A percentile compares a stretch with the other conserved stretches of the same genome.
phyloP scores from a whole-genome alignment of 2,888 invertebrate genomes.

The Rotaria sp. region DNA sequence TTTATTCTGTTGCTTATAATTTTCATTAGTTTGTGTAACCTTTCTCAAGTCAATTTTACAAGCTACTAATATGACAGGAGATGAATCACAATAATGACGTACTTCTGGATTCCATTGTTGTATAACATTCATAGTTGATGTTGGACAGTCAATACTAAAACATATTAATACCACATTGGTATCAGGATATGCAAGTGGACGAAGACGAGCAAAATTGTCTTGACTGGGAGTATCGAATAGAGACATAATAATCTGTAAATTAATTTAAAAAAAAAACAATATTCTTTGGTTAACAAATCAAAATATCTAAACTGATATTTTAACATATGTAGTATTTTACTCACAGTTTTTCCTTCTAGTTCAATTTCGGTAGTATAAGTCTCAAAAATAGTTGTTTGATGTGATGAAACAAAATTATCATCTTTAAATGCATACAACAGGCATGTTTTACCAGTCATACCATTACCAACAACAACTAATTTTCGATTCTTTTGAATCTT shows the following conservation, averaged over 20 bases:
- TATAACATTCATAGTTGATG: background rate
- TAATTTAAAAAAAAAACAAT: background rate
- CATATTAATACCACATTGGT: background rate
- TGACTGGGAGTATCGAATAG: background rate
- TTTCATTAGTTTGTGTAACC: background rate
- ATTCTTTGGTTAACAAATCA: too few species aligned
- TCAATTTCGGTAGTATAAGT: constrained; percentile 8
- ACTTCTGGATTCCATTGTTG: background rate
- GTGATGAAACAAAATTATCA: background rate
- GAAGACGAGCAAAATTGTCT: too few species aligned
- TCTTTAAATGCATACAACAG: background rate
- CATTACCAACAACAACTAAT: constrained; percentile 31
- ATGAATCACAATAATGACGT: background rate
- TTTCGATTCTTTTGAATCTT: background rate
- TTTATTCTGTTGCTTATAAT: background rate
- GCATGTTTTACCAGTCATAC: constrained; percentile 30
- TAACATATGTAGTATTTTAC: too few species aligned
- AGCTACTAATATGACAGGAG: background rate
- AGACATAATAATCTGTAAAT: background rate
- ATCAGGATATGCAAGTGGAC: too few species aligned
- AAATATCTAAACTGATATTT: too few species aligned
- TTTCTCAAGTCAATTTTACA: constrained; percentile 32
- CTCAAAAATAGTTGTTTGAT: constrained; percentile 18
- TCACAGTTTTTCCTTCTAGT: background rate
- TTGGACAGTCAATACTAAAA: background rate